Conservation (phyloP, 2,888 invertebrate species). For the Eumerus sabulonum region DNA sequence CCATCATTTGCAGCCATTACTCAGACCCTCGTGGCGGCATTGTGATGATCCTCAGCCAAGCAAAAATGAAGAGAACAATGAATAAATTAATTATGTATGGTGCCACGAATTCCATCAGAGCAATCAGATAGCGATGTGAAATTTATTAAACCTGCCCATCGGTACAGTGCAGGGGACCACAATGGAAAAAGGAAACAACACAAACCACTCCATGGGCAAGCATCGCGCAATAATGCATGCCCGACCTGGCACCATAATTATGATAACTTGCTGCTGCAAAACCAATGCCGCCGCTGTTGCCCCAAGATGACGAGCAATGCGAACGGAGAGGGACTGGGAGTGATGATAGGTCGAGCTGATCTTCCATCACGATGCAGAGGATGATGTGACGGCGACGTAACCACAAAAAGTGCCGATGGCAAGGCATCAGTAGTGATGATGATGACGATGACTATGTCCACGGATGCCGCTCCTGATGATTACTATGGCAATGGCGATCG, state of each 20-base stretch:
- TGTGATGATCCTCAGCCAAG: constrained; percentile 32
- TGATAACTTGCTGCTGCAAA: constrained; percentile 48
- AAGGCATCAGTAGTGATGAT: constrained; percentile 32
- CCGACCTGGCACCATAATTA: constrained; percentile 53
- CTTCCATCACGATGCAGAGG: constrained; percentile 49
- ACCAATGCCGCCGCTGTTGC: constrained; percentile 15
- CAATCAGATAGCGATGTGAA: constrained; percentile 63
- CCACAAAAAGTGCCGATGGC: constrained; percentile 48
- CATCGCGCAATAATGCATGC: constrained; percentile 48
- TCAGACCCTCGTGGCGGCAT: constrained; percentile 22
- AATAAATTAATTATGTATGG: constrained; percentile 60
- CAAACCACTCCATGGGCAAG: not conserved
- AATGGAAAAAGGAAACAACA: constrained; percentile 31
- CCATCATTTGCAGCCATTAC: constrained; percentile 52
- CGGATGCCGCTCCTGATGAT: constrained; percentile 25
- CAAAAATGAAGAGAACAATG: constrained; percentile 63
- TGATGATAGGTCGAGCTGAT: constrained; percentile 56
- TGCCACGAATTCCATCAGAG: constrained; percentile 63
- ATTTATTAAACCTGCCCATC: constrained; percentile 59
- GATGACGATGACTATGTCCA: constrained; percentile 34
- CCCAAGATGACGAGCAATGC: too few relatives aligned
- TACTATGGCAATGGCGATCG: constrained; percentile 44
- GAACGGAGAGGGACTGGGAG: too few relatives aligned
- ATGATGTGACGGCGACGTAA: constrained; percentile 45
- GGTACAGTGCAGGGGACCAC: constrained; percentile 34